phyloP scores from a whole-genome alignment of 1,140 invertebrate species.

The Macrobrachium rosenbergii region DNA sequence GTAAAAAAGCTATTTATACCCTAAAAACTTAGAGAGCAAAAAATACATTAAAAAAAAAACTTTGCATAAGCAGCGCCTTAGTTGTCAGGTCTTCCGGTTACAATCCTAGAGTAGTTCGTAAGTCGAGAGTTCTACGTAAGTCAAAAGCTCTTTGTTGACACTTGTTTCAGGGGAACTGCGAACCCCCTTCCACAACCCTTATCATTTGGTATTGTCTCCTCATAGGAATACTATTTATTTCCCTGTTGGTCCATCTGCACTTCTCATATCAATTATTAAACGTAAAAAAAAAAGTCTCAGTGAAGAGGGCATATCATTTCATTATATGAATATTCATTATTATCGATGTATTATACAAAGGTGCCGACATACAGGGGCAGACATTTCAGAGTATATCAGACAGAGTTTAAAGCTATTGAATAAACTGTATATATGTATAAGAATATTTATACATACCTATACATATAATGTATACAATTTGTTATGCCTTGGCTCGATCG shows the following conservation, averaged over 20 bases:
- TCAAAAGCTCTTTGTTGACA: too few relatives aligned
- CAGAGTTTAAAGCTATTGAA: not conserved
- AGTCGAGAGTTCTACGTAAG: too few relatives aligned
- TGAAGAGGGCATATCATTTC: constrained; percentile 40
- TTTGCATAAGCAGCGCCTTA: too few relatives aligned
- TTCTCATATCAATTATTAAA: constrained; percentile 34
- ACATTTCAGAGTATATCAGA: not conserved
- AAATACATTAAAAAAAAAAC: too few relatives aligned
- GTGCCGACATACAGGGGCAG: constrained; percentile 3
- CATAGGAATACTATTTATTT: not conserved
- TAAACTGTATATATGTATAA: not conserved
- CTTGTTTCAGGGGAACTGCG: too few relatives aligned
- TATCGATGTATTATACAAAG: not conserved
- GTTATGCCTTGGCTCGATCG: too few relatives aligned
- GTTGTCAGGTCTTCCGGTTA: too few relatives aligned
- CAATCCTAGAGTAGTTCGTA: too few relatives aligned
- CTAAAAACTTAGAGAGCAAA: too few relatives aligned
- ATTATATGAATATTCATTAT: not conserved
- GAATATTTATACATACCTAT: not conserved
- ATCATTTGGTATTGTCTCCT: not conserved
- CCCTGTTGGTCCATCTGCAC: not conserved
- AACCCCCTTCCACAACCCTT: not conserved
- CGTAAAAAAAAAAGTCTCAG: constrained; percentile 6
- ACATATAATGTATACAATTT: too few relatives aligned
- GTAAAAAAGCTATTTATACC: too few relatives aligned